Evolutionary conservation across 2,888 invertebrate species (phyloP).

Genomic region (Teleogryllus oceanicus): DNA sequence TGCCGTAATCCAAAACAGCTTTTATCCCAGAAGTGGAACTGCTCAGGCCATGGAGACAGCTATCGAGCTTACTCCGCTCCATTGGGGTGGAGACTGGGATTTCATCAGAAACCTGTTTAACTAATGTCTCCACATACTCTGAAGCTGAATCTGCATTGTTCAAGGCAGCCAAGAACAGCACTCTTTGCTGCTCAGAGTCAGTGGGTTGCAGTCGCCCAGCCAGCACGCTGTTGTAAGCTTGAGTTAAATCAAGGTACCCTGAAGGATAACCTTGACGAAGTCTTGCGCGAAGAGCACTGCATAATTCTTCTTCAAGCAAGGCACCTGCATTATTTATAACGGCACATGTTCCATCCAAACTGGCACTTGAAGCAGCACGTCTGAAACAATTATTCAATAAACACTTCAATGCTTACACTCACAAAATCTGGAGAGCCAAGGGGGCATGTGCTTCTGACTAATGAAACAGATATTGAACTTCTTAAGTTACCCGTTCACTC

Average conservation of each 20-base stretch:
- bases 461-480: no score
- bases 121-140: conserved; percentile 85
- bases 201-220: conserved; percentile 74
- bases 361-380: conserved; percentile 84
- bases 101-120: conserved; percentile 68
- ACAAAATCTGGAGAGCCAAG: no score
- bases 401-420: no score
- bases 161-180: conserved; percentile 73
- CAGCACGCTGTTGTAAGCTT: conserved; percentile 79
- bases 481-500: no score
- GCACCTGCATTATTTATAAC: conserved; percentile 90
- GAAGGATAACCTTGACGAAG: conserved; percentile 77
- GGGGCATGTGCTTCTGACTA: no score
- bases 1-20: conserved; percentile 71
- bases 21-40: conserved; percentile 58
- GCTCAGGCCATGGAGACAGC: conserved; percentile 61
- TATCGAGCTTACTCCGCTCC: conserved; percentile 69
- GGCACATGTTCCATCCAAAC: conserved; percentile 93
- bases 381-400: conserved; percentile 49
- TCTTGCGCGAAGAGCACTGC: conserved; percentile 66
- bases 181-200: conserved; percentile 72
- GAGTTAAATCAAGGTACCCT: conserved; percentile 71
- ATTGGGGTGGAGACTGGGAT: conserved; percentile 61
- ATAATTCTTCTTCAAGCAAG: conserved; percentile 80
- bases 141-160: conserved; percentile 90